Evolutionary conservation across 2,888 invertebrate species (phyloP).

Genomic region (Chrysomela aeneicollis): DNA sequence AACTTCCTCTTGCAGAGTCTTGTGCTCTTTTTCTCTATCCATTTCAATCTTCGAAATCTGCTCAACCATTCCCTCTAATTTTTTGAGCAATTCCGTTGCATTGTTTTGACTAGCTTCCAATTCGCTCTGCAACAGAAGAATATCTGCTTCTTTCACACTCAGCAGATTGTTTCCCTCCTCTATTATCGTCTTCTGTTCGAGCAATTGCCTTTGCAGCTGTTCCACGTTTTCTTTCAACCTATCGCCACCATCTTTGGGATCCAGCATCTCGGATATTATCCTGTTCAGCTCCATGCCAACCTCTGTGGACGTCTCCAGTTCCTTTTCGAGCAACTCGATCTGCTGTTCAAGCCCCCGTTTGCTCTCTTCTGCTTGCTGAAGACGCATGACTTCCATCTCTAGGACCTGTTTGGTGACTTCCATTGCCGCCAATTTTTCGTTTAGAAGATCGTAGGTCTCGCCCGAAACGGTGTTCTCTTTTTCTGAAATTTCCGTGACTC

Average conservation of each 20-base stretch:
- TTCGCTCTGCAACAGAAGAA: conserved; percentile 63
- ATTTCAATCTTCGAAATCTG: conserved; percentile 58
- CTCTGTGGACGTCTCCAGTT: conserved; percentile 82
- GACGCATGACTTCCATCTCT: conserved; percentile 72
- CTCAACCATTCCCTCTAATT: conserved; percentile 57
- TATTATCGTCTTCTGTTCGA: conserved; percentile 70
- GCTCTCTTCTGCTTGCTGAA: conserved; percentile 76
- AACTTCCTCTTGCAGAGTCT: conserved; percentile 57
- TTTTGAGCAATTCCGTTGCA: conserved; percentile 55
- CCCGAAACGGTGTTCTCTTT: conserved; percentile 68
- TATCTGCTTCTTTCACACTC: conserved; percentile 65
- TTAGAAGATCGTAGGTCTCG: conserved; percentile 74
- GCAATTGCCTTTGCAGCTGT: conserved; percentile 70
- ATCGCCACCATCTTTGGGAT: conserved; percentile 70
- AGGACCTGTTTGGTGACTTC: conserved; percentile 62
- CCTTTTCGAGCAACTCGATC: conserved; percentile 72
- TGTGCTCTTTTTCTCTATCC: conserved; percentile 59
- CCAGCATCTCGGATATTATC: conserved; percentile 72
- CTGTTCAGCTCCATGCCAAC: conserved; percentile 78
- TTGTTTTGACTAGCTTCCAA: conserved; percentile 57
- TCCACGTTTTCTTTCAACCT: conserved; percentile 71
- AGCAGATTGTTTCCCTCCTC: conserved; percentile 64
- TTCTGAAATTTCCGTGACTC: conserved; percentile 13
- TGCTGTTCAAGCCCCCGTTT: conserved; percentile 69
- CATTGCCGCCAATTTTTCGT: conserved; percentile 69